These are phyloP conservation scores for Dendroctonus ponderosae DNA, from an alignment of 1,140 invertebrate species.

Conservation along the genomic window DNA sequence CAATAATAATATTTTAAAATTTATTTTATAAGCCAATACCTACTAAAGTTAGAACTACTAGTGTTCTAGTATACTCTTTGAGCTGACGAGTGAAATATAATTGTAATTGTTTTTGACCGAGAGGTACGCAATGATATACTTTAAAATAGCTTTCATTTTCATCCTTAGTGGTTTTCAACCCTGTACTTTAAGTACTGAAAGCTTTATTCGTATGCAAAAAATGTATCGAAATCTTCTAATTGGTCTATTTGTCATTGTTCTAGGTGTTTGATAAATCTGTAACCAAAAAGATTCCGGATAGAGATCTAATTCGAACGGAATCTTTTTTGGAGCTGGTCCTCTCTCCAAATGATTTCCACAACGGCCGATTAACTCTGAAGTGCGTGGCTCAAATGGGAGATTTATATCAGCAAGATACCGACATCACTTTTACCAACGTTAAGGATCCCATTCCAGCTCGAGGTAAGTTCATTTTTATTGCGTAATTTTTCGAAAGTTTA, in stretches of 20 bases:
- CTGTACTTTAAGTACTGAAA: too few species aligned
- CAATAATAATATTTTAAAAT: background rate
- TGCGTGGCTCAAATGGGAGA: constrained; percentile 58
- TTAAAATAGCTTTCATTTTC: constrained; percentile 7
- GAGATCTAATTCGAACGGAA: constrained; percentile 47
- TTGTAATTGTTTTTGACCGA: background rate
- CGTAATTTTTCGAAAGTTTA: constrained; percentile 26
- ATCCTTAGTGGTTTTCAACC: too few species aligned
- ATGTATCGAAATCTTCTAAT: too few species aligned
- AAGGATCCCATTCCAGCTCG: constrained; percentile 59
- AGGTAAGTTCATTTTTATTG: constrained; percentile 51
- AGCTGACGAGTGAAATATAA: too few species aligned
- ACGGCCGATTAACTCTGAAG: constrained; percentile 53
- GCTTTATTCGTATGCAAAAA: too few species aligned
- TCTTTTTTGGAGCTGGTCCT: constrained; percentile 46
- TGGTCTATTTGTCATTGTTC: too few species aligned
- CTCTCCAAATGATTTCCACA: constrained; percentile 48
- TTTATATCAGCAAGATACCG: constrained; percentile 56
- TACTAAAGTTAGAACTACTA: too few species aligned
- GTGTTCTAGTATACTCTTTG: too few species aligned
- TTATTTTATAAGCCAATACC: too few species aligned
- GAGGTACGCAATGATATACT: constrained; percentile 1
- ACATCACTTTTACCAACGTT: constrained; percentile 55
- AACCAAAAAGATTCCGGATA: constrained; percentile 36
- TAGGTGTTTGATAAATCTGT: constrained; percentile 52